Percentiles rank a stretch among this genome's conserved stretches.
phyloP scores from a whole-genome alignment of 2,113 vertebrate species.

The Hippocampus abdominalis region DNA sequence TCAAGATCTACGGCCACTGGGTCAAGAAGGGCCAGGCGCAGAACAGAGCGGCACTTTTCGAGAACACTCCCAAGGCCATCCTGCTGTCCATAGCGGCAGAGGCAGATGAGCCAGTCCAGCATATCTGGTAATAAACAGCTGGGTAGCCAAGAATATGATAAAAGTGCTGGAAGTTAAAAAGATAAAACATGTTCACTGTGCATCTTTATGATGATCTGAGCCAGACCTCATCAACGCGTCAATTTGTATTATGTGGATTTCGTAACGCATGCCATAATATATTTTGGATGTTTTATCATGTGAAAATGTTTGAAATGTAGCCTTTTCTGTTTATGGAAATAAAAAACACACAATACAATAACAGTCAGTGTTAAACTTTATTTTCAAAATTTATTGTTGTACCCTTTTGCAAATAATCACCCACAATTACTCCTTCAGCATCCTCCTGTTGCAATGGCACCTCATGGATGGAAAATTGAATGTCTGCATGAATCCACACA shows the following conservation, averaged over 20 bases:
- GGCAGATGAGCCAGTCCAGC: slow-evolving; percentile 54
- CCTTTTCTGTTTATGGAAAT: background rate
- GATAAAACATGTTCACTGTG: background rate
- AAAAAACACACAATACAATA: background rate
- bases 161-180: too few species aligned
- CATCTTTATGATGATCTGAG: background rate
- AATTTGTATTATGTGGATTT: background rate
- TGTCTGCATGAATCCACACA: background rate
- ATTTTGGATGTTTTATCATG: background rate
- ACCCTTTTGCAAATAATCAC: too few species aligned
- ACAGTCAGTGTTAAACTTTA: background rate
- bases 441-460: background rate
- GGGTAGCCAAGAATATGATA: too few species aligned
- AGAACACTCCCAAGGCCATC: slow-evolving; percentile 92
- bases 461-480: background rate
- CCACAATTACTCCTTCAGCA: too few species aligned
- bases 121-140: slow-evolving; percentile 48
- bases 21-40: slow-evolving; percentile 97
- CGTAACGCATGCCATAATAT: background rate
- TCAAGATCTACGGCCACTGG: slow-evolving; percentile 97
- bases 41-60: slow-evolving; percentile 94
- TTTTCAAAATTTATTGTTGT: background rate
- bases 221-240: background rate
- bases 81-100: slow-evolving; percentile 80
- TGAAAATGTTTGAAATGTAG: background rate